phyloP scores from a whole-genome alignment of 2,113 vertebrate genomes.

The Hippotragus niger region DNA sequence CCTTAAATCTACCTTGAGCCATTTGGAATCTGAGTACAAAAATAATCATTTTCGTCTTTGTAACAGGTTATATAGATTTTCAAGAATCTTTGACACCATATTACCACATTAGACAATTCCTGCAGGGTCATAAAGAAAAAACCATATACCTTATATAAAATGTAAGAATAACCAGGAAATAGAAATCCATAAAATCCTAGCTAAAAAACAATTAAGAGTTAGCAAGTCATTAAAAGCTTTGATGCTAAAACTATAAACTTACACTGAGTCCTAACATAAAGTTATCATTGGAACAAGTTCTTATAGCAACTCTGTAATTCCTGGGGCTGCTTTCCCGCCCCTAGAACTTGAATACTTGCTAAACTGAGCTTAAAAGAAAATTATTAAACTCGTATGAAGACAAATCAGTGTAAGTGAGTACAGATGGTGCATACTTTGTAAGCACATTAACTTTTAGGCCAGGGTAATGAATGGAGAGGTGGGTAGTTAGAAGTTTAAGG shows the following conservation, averaged over 20 bases:
- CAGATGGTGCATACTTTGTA: background rate
- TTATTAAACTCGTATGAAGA: background rate
- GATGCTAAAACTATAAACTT: background rate
- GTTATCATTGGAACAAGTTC: background rate
- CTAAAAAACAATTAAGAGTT: conserved; percentile 6
- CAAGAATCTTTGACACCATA: background rate
- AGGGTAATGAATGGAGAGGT: background rate
- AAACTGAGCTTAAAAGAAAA: conserved; percentile 27
- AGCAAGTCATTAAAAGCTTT: conserved; percentile 35
- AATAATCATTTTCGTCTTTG: background rate
- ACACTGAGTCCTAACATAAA: background rate
- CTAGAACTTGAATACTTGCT: background rate
- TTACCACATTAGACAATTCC: conserved; percentile 5
- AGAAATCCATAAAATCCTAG: background rate
- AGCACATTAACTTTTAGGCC: background rate
- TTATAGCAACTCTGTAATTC: background rate
- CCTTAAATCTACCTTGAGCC: background rate
- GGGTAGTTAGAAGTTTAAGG: background rate
- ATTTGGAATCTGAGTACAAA: background rate
- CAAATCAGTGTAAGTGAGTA: background rate
- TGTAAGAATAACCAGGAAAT: background rate
- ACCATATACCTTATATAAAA: background rate
- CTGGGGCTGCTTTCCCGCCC: background rate
- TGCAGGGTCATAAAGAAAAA: background rate
- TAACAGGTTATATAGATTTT: conserved; percentile 23